phyloP scores from a whole-genome alignment of 2,888 invertebrate species.

The Pseudolycoriella hygida region DNA sequence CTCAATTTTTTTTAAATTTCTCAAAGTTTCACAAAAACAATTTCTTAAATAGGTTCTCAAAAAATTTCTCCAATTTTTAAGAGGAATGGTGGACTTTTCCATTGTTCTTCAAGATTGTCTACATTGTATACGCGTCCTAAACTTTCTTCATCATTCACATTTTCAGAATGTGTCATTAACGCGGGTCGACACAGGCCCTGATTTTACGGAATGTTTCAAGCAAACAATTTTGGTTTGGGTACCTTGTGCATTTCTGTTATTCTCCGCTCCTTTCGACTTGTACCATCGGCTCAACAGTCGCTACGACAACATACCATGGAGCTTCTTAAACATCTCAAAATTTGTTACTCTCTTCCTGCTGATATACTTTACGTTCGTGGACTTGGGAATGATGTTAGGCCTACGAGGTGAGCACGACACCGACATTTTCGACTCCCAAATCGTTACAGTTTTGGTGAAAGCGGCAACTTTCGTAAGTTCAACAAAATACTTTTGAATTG shows the following conservation, averaged over 20 bases:
- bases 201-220: neutral
- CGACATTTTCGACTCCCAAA: neutral
- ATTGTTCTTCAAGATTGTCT: too few relatives aligned
- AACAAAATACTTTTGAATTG: too few relatives aligned
- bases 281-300: neutral
- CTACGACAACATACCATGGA: neutral
- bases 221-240: neutral
- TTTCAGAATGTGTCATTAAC: neutral
- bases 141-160: too few relatives aligned
- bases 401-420: too few relatives aligned
- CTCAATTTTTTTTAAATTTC: too few relatives aligned
- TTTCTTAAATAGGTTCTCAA: too few relatives aligned
- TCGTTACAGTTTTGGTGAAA: neutral
- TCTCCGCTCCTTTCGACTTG: neutral
- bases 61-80: too few relatives aligned
- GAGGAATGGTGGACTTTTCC: too few relatives aligned
- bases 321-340: neutral
- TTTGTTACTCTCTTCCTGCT: neutral
- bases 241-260: neutral
- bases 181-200: neutral
- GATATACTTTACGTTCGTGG: neutral
- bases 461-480: neutral
- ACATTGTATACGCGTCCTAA: too few relatives aligned
- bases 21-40: too few relatives aligned
- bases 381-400: neutral